These are phyloP conservation scores for Piezodorus guildinii DNA, from an alignment of 1,140 invertebrate species.

Conservation along the genomic window DNA sequence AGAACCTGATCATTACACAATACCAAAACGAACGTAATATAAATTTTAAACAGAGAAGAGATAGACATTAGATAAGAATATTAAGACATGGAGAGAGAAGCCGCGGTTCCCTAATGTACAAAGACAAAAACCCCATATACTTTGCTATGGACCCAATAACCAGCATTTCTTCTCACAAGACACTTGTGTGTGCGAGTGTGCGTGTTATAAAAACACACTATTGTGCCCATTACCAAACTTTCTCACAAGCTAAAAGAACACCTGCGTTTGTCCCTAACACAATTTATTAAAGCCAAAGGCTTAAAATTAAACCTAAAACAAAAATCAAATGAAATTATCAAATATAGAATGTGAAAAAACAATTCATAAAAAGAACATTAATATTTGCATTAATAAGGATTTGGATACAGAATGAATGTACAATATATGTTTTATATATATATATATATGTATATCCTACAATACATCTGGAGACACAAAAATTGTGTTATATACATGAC, in stretches of 20 bases:
- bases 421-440: too few relatives aligned
- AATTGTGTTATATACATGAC: too few relatives aligned
- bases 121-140: constrained; percentile 17
- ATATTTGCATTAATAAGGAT: too few relatives aligned
- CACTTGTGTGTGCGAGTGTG: not conserved
- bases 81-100: constrained; percentile 2
- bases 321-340: not conserved
- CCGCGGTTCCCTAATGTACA: not conserved
- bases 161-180: constrained; percentile 9
- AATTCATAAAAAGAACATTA: too few relatives aligned
- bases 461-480: too few relatives aligned
- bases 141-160: constrained; percentile 24
- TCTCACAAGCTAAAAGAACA: constrained; percentile 10
- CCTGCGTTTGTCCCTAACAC: not conserved
- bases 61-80: not conserved
- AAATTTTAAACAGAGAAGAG: not conserved
- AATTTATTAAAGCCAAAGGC: not conserved
- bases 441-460: too few relatives aligned
- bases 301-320: not conserved
- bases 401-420: too few relatives aligned
- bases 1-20: too few relatives aligned
- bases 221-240: constrained; percentile 3
- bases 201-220: constrained; percentile 4
- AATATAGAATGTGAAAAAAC: too few relatives aligned
- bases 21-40: not conserved